Evolutionary conservation across 2,113 vertebrate species (phyloP).

Genomic region (Gadus macrocephalus): DNA sequence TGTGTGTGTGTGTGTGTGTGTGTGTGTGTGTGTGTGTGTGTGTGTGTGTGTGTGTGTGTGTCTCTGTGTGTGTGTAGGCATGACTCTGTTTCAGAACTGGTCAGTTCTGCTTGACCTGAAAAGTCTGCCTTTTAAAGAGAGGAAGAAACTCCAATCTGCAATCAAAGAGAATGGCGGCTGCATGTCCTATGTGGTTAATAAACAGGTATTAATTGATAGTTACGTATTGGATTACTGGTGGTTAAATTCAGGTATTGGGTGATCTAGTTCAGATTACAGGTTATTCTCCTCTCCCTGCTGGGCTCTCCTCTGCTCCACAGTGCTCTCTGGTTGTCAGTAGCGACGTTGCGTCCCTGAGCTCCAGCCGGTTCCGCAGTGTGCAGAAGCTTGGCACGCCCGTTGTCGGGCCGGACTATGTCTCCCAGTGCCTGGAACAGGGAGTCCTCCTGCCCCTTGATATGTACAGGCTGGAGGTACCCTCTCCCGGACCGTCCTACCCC

Average conservation of each 20-base stretch:
- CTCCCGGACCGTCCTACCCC: neutral
- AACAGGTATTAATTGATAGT: constrained; percentile 60
- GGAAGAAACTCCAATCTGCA: constrained; percentile 64
- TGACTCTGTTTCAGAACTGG: constrained; percentile 72
- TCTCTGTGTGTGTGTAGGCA: neutral
- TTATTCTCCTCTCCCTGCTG: neutral
- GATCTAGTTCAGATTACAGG: neutral
- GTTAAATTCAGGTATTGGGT: neutral
- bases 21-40: no score
- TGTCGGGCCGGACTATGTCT: constrained; percentile 71
- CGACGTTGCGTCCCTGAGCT: constrained; percentile 64
- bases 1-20: no score
- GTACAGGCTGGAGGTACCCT: constrained; percentile 41
- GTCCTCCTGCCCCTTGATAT: constrained; percentile 60
- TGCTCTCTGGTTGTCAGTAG: constrained; percentile 76
- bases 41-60: no score
- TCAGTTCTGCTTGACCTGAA: constrained; percentile 75
- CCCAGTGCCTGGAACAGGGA: constrained; percentile 68
- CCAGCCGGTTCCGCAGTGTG: constrained; percentile 61
- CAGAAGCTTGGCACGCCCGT: constrained; percentile 68
- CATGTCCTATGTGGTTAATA: constrained; percentile 71
- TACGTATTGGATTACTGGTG: no score
- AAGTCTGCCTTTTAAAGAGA: constrained; percentile 63
- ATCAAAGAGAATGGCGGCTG: constrained; percentile 73
- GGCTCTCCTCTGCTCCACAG: constrained; percentile 57